Base-by-base conservation (phyloP, 2,888 invertebrate species). In the Calliopum simillimum region DNA sequence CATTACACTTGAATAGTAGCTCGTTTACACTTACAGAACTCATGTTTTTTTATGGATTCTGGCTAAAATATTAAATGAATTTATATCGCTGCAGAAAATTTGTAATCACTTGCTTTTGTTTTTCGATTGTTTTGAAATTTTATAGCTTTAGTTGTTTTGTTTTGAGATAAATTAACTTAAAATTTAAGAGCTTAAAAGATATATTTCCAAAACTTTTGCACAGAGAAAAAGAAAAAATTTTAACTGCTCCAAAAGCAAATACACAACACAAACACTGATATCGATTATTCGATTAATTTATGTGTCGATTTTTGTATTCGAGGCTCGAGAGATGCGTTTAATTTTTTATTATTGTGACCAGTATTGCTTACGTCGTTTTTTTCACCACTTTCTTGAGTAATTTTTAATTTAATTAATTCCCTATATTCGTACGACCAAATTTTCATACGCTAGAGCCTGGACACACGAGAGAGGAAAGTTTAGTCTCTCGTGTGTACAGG, bases 21-120 rank as follows among this genome's bases (percentile, higher is more conserved):
- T 33, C 33, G n/a, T 12, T 43, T 19, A 19, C 16, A 33, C 68
- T 68, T 62, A 68, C 68, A 2, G 68, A 68, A 68, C 62, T 68
- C 68, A 68, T 68, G 25, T 44, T 68, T 55, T 16, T 21, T 43
- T 16, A 16, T 14, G n/a, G 44, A 33, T 33, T 33, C 25, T 3
- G 25, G 21, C 51, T 16, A 11, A 2, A 2, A 2, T 51, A 8
- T 11, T 11, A 11, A 51, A 51, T n/a, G n/a, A 11, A 6, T 12
- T 16, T 12, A 16, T n/a, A 6, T 19, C 3, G 19, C 11, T 21
- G 19, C 16, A 19, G 11, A n/a, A 21, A 11, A 16, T 51, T 4
- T 13, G 21, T 16, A 16, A 13, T 19, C 16, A 33, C 11, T n/a
- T 65, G 14, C 58, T 13, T 13, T 1, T 46, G 6, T 23, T 47